A percentile compares a stretch with the other conserved stretches of the same genome.
Evolutionary conservation across 2,113 vertebrate genomes (phyloP).

Genomic region (Trichomycterus rosablanca): DNA sequence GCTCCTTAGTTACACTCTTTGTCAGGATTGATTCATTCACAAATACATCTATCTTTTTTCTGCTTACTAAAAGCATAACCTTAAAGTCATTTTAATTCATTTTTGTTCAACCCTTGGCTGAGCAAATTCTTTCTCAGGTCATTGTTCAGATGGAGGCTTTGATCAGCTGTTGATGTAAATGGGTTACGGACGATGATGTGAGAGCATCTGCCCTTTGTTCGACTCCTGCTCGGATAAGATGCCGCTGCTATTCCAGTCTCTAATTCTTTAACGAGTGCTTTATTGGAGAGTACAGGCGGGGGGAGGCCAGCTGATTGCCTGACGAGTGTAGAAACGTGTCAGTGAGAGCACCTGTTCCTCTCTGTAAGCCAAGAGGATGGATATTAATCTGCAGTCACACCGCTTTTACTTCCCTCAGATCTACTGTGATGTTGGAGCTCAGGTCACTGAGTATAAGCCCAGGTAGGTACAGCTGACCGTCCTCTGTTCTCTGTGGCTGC

Average conservation of each 20-base stretch:
- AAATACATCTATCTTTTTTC: constrained; percentile 18
- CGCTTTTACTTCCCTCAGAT: constrained; percentile 69
- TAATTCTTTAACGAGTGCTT: background rate
- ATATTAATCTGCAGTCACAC: constrained; percentile 68
- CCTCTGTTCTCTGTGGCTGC: background rate
- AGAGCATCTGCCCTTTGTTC: background rate
- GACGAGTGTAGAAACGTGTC: background rate
- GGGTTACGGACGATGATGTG: constrained; percentile 10
- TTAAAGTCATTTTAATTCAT: constrained; percentile 27
- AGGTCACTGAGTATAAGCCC: constrained; percentile 66
- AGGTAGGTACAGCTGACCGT: constrained; percentile 55
- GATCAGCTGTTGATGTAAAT: background rate
- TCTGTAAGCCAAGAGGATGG: constrained; percentile 52
- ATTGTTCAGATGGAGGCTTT: constrained; percentile 6
- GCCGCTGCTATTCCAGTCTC: background rate
- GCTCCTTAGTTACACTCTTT: background rate
- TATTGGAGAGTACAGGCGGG: background rate
- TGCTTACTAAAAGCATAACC: background rate
- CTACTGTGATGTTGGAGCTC: constrained; percentile 63
- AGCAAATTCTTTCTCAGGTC: background rate
- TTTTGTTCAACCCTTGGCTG: constrained; percentile 9
- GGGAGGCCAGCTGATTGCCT: background rate
- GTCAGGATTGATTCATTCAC: background rate
- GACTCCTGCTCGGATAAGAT: background rate
- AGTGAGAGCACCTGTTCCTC: constrained; percentile 13